These are phyloP conservation scores for Rhipidura dahli DNA, from an alignment of 2,113 vertebrate genomes.

Conservation along the genomic window DNA sequence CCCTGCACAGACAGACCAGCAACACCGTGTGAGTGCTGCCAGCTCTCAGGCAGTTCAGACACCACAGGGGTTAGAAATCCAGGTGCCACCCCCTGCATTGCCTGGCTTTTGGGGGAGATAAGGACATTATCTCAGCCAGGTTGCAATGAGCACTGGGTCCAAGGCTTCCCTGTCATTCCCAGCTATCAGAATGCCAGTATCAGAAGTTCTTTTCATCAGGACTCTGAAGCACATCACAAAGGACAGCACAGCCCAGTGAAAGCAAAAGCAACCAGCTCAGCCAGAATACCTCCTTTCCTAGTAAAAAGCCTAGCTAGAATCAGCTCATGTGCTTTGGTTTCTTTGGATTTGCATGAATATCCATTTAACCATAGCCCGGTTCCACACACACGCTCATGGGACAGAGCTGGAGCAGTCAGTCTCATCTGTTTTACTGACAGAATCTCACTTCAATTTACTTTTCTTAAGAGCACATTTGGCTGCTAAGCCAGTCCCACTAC, in stretches of 20 bases:
- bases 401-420: not conserved
- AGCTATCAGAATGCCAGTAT: not conserved
- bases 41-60: not conserved
- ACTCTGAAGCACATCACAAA: not conserved
- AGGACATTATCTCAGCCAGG: not conserved
- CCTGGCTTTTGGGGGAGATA: not conserved
- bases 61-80: not conserved
- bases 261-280: not conserved
- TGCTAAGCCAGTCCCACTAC: not conserved
- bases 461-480: not conserved
- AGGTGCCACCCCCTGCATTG: not conserved
- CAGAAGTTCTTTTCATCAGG: not conserved
- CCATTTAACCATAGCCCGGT: not conserved
- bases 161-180: not conserved
- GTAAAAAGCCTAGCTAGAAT: not conserved
- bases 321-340: not conserved
- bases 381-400: rapidly evolving
- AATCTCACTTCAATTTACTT: not conserved
- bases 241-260: not conserved
- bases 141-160: not conserved
- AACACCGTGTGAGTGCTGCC: rapidly evolving
- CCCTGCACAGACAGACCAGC: constrained; percentile 68
- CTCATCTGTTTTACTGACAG: not conserved
- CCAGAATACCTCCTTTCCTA: not conserved
- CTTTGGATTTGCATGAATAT: not conserved